phyloP scores from a whole-genome alignment of 1,140 invertebrate genomes.

The Meloidogyne hapla region DNA sequence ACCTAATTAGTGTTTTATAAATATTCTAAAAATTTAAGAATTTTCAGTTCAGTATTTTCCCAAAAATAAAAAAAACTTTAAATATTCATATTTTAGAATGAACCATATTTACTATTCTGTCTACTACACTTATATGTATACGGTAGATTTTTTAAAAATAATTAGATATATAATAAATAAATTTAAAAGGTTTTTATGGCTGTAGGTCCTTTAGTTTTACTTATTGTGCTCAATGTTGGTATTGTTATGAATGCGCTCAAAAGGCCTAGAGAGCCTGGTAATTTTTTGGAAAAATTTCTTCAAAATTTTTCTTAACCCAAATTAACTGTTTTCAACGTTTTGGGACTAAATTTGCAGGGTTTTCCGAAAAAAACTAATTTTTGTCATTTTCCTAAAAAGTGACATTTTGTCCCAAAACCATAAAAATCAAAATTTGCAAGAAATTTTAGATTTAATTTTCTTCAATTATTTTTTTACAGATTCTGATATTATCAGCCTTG shows the following conservation, averaged over 20 bases:
- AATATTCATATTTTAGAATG: slow-evolving; percentile 26
- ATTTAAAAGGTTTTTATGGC: slow-evolving; percentile 53
- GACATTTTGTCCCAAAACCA: background rate
- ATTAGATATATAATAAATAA: too few species aligned
- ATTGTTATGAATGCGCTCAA: slow-evolving; percentile 58
- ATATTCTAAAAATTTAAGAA: too few species aligned
- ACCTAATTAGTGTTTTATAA: background rate
- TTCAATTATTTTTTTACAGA: slow-evolving; percentile 27
- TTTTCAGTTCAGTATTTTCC: too few species aligned
- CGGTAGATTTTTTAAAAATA: slow-evolving; percentile 15
- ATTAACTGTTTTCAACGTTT: background rate
- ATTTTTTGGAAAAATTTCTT: background rate
- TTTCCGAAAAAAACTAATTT: too few species aligned
- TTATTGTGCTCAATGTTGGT: slow-evolving; percentile 60
- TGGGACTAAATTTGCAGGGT: too few species aligned
- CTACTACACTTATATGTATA: slow-evolving; percentile 59
- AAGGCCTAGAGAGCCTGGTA: slow-evolving; percentile 21
- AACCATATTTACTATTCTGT: slow-evolving; percentile 60
- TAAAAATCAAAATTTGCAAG: too few species aligned
- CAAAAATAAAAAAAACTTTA: too few species aligned
- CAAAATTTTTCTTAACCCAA: background rate
- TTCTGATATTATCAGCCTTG: slow-evolving; percentile 60
- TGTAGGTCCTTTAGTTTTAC: slow-evolving; percentile 59
- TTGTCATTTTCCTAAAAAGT: slow-evolving; percentile 17
- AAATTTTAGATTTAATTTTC: too few species aligned